phyloP scores from a whole-genome alignment of 2,888 invertebrate species.

The Kuschelorhynchus macadamiae region DNA sequence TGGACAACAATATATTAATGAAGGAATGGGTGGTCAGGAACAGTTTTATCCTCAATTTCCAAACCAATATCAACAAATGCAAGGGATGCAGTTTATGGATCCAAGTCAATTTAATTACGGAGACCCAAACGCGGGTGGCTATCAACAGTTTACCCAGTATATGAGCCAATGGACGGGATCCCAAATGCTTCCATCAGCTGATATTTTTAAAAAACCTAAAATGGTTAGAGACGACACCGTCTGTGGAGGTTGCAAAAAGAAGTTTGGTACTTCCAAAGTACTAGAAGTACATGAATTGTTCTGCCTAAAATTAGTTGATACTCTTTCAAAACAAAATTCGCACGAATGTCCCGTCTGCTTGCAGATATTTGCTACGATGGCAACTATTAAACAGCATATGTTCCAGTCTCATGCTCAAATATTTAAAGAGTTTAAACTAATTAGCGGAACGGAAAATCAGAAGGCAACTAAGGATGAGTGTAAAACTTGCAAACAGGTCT shows the following conservation, averaged over 20 bases:
- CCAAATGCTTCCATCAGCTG: not conserved
- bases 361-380: constrained; percentile 8
- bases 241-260: constrained; percentile 32
- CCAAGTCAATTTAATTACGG: constrained; percentile 12
- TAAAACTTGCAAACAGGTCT: constrained; percentile 66
- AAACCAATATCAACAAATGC: constrained; percentile 9
- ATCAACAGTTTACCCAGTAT: constrained; percentile 9
- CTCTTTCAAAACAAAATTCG: not conserved
- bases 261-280: constrained; percentile 22
- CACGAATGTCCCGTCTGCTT: constrained; percentile 34
- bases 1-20: not conserved
- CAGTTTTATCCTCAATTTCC: constrained; percentile 8
- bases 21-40: not conserved
- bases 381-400: constrained; percentile 35
- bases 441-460: constrained; percentile 9
- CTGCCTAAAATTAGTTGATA: constrained; percentile 23
- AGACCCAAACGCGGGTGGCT: constrained; percentile 4
- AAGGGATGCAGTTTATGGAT: constrained; percentile 2
- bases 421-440: constrained; percentile 33
- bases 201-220: not conserved
- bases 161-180: not conserved
- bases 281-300: constrained; percentile 29
- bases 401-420: constrained; percentile 20
- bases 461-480: constrained; percentile 54
- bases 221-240: not conserved